phyloP scores from a whole-genome alignment of 2,888 invertebrate species.

The Zeuzera pyrina region DNA sequence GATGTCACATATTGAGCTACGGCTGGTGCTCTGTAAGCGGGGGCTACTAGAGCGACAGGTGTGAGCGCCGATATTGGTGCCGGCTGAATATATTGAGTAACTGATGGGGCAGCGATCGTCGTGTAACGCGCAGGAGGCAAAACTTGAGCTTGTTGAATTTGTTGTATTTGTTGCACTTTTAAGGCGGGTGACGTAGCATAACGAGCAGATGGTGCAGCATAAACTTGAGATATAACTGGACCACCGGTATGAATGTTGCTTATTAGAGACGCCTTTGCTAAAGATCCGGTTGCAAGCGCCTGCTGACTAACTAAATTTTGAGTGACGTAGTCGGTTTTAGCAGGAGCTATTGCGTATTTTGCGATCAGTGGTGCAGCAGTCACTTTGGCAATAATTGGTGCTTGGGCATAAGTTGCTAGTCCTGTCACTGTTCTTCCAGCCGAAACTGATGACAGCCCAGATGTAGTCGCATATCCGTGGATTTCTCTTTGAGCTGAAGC shows the following conservation, averaged over 20 bases:
- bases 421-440: constrained; percentile 48
- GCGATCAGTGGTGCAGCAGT: constrained; percentile 61
- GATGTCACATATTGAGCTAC: constrained; percentile 27
- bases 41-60: constrained; percentile 11
- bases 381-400: constrained; percentile 66
- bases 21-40: constrained; percentile 21
- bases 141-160: constrained; percentile 17
- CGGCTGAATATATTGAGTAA: constrained; percentile 31
- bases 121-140: constrained; percentile 23
- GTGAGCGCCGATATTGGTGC: constrained; percentile 7
- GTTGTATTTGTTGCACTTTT: constrained; percentile 28
- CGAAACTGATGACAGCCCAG: constrained; percentile 56
- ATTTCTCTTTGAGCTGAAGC: constrained; percentile 40
- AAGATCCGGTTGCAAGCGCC: constrained; percentile 34
- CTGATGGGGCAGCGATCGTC: constrained; percentile 19
- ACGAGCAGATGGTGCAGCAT: constrained; percentile 42
- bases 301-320: constrained; percentile 44
- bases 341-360: constrained; percentile 41
- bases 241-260: constrained; percentile 46
- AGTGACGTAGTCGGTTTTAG: constrained; percentile 43
- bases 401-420: constrained; percentile 58
- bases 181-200: constrained; percentile 51
- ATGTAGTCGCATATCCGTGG: constrained; percentile 71
- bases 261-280: constrained; percentile 57
- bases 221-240: constrained; percentile 64